Base-by-base conservation (phyloP, 2,113 vertebrate species). In the Saimiri boliviensis region DNA sequence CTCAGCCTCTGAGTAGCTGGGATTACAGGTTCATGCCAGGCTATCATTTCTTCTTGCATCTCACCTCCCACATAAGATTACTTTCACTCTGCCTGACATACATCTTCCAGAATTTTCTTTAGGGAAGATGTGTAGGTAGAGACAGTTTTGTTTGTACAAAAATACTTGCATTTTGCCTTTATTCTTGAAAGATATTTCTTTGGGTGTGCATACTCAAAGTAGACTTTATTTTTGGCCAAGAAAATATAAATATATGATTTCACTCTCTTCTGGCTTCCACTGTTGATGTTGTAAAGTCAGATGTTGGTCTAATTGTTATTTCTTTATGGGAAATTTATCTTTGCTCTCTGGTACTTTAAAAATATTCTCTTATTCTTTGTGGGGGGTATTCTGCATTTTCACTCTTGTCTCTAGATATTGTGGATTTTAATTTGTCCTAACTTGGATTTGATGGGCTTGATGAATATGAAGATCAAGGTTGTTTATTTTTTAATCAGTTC, bases 271-370 rank as follows among this genome's bases (percentile, higher is more conserved):
- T 30, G 32, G 37, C 0, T 17, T 19, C 74, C 49, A 4, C 6
- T 40, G 11, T 6, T 20, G 7, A 35, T 10, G 45, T 2, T 5
- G 37, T 10, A 2, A 21, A 76, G 17, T n/a, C 25, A 30, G 56
- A 11, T 11, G 1, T 49, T 8, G 0, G 13, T 19, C 40, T 5
- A 7, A 47, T 0, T 6, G 6, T 4, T 30, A 3, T 35, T 85
- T 12, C 40, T 56, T 47, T 3, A 56, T 5, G 56, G 20, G 54
- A 82, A 82, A 17, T 10, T 14, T 56, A 9, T 13, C 49, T 86
- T 71, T 49, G 49, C 21, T 47, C 45, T 63, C 19, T 40, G 45
- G 11, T 5, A 3, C 35, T 60, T 77, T 47, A 27, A 9, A 52
- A 5, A 52, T 10, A 6, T 8, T 25, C 52, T 56, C 3, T 77